Evolutionary conservation across 2,113 vertebrate genomes (phyloP), one percentile per base, ranked within the genome.

Genomic region (Nymphicus hollandicus): DNA sequence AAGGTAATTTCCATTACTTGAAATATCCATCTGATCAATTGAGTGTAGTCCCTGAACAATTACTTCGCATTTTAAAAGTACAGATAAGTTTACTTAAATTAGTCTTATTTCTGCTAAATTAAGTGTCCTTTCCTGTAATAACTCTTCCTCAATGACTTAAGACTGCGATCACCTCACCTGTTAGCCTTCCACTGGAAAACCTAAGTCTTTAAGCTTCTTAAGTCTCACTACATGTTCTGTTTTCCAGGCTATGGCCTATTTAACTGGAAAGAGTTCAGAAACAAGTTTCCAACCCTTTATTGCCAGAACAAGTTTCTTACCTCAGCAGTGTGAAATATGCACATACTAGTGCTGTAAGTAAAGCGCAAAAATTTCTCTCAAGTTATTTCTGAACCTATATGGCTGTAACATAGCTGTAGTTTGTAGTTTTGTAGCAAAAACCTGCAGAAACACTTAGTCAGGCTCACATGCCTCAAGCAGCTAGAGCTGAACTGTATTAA

Each of bases 121-220:
- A 50, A 53, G 33, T 24, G 47, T 66, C 12, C 8, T 71, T 29
- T 78, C 43, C 64, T 74, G 37, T 65, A 90, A 74, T 58, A 95
- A 73, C 55, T 90, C 72, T 86, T 90, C 73, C 35, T 68, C 72
- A 86, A 44, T 84, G 76, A 77, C 58, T 95, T 70, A 83, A 88
- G 50, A 53, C 27, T 66, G 56, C 2, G 10, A 92, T 29, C 66
- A 94, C 46, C 91, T 91, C 85, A 91, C 88, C 82, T 89, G 90
- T 81, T 86, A 92, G 90, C 60, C 71, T 68, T 60, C 89, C 70
- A 82, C 65, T 86, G 72, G 78, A 86, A 17, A 89, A 91, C 87
- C 55, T 89, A 94, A 96, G 56, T 91, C 76, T 88, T 85, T 96
- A 93, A 96, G 87, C 95, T 86, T 81, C 95, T 95, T 93, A 94